Base-by-base conservation (phyloP, 2,113 vertebrate genomes). In the Stegastes partitus region DNA sequence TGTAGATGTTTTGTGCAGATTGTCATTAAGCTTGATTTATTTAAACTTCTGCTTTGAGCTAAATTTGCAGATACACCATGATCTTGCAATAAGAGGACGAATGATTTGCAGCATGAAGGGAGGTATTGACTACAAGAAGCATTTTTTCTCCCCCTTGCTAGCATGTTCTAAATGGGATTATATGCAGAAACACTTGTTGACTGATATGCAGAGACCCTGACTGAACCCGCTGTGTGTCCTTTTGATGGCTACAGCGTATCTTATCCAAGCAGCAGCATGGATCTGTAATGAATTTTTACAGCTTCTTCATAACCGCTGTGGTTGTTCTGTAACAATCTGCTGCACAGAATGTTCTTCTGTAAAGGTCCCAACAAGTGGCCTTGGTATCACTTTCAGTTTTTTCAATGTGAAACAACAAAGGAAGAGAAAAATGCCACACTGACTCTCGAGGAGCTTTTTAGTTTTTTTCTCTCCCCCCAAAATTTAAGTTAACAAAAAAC, bases 101-200 rank as follows among this genome's bases (percentile, higher is more conserved):
- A 15, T 42, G 3, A 42, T 42, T 15, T 12, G 12, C 12, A 42
- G 39, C 39, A 42, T 34, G 2, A 22, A 34, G n/a, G 15, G n/a
- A 49, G 14, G 1, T 3, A 15, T 56, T 63, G 2, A 47, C 8
- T 34, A 34, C 10, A 34, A 9, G 31, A 34, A 1, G 31, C 31
- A 34, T 34, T 34, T 31, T 34, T 34, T 9, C 31, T n/a, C n/a
- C n/a, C n/a, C n/a, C n/a, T n/a, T 34, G 31, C 31, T 34, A 34
- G 31, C 8, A 34, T 34, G 31, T 34, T 34, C 7, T 34, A 34
- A 8, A 34, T 34, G 76, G 83, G 77, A 81, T 81, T 68, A 88
- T 81, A 37, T 87, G 55, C 42, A 64, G 34, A 79, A 68, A 82
- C 45, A 68, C 54, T 45, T 63, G 45, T 70, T 66, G 31, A 31